Conservation (phyloP, 2,797 vertebrate genomes). For the Rhinogobio ventralis region DNA sequence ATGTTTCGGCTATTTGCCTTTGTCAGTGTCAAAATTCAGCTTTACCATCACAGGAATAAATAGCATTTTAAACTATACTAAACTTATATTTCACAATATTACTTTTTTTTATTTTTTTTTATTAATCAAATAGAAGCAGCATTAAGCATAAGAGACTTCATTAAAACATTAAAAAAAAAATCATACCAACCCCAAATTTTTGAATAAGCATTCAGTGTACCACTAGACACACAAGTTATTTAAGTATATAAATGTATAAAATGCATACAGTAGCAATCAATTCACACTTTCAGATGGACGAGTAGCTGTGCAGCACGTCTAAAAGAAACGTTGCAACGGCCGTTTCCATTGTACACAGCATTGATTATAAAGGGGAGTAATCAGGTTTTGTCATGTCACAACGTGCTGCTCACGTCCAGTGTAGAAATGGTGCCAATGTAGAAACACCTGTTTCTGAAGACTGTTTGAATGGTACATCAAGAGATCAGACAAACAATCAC, state of each 20-base stretch:
- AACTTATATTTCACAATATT: neutral
- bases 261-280: neutral
- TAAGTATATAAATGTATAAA: too few species aligned
- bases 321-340: neutral
- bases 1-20: too few species aligned
- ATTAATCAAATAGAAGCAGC: too few species aligned
- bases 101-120: too few species aligned
- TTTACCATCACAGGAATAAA: too few species aligned
- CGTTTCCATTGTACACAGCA: neutral
- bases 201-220: neutral
- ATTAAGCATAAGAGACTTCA: too few species aligned
- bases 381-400: neutral
- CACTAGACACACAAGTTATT: neutral
- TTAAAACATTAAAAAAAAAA: too few species aligned
- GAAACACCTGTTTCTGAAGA: slow-evolving; percentile 45
- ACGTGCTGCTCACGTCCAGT: neutral
- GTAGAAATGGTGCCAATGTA: neutral
- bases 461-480: slow-evolving; percentile 27
- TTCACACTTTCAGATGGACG: neutral
- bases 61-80: neutral
- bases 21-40: too few species aligned
- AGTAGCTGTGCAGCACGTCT: neutral
- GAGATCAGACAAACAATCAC: slow-evolving; percentile 34
- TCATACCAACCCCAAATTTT: neutral
- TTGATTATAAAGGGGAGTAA: slow-evolving; percentile 1